These are phyloP conservation scores for Temnothorax rugatulus DNA, from an alignment of 2,888 invertebrate genomes.

Conservation along the genomic window DNA sequence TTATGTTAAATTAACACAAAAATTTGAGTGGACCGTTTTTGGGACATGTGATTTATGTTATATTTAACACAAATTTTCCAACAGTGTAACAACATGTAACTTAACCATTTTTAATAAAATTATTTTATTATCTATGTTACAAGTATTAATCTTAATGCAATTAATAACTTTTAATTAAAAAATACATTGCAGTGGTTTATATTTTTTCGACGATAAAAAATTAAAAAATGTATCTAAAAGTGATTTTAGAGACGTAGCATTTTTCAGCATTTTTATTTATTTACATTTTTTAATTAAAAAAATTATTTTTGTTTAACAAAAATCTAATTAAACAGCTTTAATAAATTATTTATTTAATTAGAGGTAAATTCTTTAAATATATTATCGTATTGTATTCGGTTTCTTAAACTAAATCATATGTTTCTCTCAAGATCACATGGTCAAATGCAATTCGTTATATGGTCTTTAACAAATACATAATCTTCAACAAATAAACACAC, in stretches of 20 bases:
- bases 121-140: background rate
- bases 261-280: background rate
- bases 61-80: too few relatives aligned
- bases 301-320: background rate
- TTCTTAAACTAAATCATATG: background rate
- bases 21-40: too few relatives aligned
- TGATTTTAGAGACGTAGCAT: background rate
- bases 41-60: too few relatives aligned
- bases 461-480: slow-evolving; percentile 21
- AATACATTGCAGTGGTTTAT: background rate
- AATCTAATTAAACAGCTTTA: background rate
- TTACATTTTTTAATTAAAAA: background rate
- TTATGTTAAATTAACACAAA: too few relatives aligned
- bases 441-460: slow-evolving; percentile 1
- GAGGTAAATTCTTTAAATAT: background rate
- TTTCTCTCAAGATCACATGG: background rate
- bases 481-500: background rate
- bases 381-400: background rate
- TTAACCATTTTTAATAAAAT: slow-evolving; percentile 3
- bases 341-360: background rate
- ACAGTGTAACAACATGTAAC: background rate
- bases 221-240: background rate
- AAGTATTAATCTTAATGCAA: background rate
- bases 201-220: background rate
- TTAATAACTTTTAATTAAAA: background rate